These are phyloP conservation scores for Tyto alba DNA, from an alignment of 2,113 vertebrate species.

Conservation along the genomic window DNA sequence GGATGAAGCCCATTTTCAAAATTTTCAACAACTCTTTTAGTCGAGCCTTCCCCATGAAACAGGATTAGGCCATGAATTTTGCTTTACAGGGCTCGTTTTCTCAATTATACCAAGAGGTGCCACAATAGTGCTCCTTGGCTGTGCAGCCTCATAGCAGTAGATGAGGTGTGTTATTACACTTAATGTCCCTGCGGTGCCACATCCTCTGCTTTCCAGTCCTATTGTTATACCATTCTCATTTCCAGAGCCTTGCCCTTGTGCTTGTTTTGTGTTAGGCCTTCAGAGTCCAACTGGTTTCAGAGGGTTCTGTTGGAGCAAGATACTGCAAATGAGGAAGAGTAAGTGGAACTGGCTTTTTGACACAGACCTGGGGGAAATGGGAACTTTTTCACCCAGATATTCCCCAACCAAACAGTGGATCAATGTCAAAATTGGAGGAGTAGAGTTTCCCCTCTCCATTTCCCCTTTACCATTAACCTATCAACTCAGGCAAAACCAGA, in stretches of 20 bases:
- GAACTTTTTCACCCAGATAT: background rate
- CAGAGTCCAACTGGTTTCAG: background rate
- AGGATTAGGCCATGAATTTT: background rate
- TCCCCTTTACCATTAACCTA: background rate
- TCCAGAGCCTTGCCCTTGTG: background rate
- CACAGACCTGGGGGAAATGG: background rate
- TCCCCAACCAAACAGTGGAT: background rate
- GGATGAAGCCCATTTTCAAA: background rate
- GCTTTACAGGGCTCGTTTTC: background rate
- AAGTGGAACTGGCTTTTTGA: background rate
- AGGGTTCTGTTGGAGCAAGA: background rate
- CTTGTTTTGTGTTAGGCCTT: background rate
- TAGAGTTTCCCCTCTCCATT: background rate
- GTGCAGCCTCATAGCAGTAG: background rate
- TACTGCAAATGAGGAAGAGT: background rate
- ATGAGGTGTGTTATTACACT: background rate
- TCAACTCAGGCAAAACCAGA: background rate
- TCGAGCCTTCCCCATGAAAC: background rate
- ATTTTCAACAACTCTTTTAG: background rate
- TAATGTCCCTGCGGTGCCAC: background rate
- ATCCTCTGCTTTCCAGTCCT: background rate
- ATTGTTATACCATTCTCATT: background rate
- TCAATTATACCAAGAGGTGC: background rate
- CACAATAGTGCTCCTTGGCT: background rate
- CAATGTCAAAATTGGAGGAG: background rate